phyloP scores from a whole-genome alignment of 2,888 invertebrate species.

The Sericinus montela region DNA sequence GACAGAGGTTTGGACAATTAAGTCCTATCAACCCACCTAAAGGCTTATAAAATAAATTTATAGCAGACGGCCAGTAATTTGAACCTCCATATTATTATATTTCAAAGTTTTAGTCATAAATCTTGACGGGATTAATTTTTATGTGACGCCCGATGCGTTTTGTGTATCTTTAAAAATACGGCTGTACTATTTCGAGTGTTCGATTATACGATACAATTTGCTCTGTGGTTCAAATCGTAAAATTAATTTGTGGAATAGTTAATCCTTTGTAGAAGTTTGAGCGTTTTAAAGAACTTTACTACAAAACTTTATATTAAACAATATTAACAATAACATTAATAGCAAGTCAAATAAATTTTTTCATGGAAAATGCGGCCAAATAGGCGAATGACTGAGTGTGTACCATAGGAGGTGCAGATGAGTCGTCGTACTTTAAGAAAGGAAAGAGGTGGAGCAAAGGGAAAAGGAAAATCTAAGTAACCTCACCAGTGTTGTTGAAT shows the following conservation, averaged over 20 bases:
- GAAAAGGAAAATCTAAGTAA: too few relatives aligned
- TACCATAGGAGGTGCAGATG: too few relatives aligned
- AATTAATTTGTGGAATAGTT: not conserved
- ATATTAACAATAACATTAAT: too few relatives aligned
- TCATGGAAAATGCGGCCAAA: too few relatives aligned
- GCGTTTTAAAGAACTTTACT: not conserved
- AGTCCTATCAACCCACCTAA: too few relatives aligned
- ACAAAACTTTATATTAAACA: not conserved
- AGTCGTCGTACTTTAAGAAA: too few relatives aligned
- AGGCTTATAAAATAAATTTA: conserved; percentile 58
- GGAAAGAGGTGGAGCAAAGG: too few relatives aligned
- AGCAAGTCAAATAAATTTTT: too few relatives aligned
- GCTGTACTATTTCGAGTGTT: conserved; percentile 15
- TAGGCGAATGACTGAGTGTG: too few relatives aligned
- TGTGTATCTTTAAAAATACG: conserved; percentile 30
- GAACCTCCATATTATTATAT: conserved; percentile 67
- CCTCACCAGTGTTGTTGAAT: too few relatives aligned
- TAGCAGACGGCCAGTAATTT: conserved; percentile 55
- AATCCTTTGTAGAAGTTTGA: not conserved
- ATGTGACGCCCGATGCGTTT: conserved; percentile 51
- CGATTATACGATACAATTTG: conserved; percentile 1
- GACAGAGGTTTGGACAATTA: too few relatives aligned
- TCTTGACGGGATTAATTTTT: conserved; percentile 67
- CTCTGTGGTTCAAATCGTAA: conserved; percentile 15
- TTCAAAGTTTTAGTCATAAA: conserved; percentile 70